Percentiles rank a stretch among this genome's conserved stretches.
phyloP scores from a whole-genome alignment of 1,140 invertebrate genomes.

The Drosophila albomicans region DNA sequence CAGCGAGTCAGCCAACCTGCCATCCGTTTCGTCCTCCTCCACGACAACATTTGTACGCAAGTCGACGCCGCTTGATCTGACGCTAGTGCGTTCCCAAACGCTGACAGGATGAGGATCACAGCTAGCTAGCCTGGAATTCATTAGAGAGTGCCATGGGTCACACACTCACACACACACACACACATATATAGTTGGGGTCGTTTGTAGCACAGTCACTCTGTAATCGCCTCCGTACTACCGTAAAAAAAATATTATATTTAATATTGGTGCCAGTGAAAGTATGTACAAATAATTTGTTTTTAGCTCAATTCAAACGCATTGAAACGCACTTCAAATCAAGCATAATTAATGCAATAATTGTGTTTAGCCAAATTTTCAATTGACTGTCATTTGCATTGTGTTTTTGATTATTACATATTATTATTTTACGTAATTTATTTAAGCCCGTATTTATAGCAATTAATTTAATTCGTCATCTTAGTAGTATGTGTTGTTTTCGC shows the following conservation, averaged over 20 bases:
- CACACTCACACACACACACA: conserved; percentile 5
- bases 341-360: conserved; percentile 24
- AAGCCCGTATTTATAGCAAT: conserved; percentile 14
- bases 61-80: conserved; percentile 89
- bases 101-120: conserved; percentile 55
- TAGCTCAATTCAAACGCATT: conserved; percentile 65
- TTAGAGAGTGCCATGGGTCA: conserved; percentile 51
- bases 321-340: conserved; percentile 4
- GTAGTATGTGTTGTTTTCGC: conserved; percentile 62
- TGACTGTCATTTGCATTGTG: conserved; percentile 63
- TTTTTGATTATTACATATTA: conserved; percentile 41
- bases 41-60: conserved; percentile 70
- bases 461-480: conserved; percentile 34
- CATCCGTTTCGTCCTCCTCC: conserved; percentile 32
- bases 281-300: conserved; percentile 71
- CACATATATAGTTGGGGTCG: neutral
- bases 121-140: conserved; percentile 51
- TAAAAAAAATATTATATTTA: conserved; percentile 22
- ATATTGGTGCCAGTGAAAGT: conserved; percentile 77
- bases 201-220: conserved; percentile 23
- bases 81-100: conserved; percentile 85
- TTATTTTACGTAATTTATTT: conserved; percentile 62
- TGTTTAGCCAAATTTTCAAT: conserved; percentile 70
- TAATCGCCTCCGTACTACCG: conserved; percentile 2
- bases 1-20: conserved; percentile 58